Percentiles rank a stretch among this genome's conserved stretches.
These are phyloP conservation scores for Chloroceryle aenea DNA, from an alignment of 2,113 vertebrate genomes.

Conservation along the genomic window DNA sequence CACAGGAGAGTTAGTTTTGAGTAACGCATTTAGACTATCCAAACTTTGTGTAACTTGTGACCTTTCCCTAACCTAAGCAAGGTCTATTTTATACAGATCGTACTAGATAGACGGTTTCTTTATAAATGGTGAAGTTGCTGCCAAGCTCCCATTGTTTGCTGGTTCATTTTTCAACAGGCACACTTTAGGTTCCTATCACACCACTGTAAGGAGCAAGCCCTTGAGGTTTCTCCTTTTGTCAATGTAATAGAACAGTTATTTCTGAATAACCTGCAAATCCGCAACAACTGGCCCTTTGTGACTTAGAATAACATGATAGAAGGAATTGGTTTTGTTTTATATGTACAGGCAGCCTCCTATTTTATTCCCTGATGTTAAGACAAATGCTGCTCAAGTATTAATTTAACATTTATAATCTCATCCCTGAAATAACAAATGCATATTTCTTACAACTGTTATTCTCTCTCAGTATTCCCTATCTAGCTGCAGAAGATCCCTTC, in stretches of 20 bases:
- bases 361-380: neutral
- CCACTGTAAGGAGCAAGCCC: constrained; percentile 18
- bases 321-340: neutral
- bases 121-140: constrained; percentile 32
- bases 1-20: constrained; percentile 85
- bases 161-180: constrained; percentile 53
- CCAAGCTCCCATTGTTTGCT: constrained; percentile 51
- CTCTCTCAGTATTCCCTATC: neutral
- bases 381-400: too few relatives aligned
- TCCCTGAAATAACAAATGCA: neutral
- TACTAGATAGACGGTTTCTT: constrained; percentile 40
- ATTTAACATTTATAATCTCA: neutral
- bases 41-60: constrained; percentile 81
- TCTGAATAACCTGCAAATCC: constrained; percentile 28
- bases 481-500: neutral
- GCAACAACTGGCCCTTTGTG: neutral
- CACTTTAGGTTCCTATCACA: constrained; percentile 44
- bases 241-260: constrained; percentile 18
- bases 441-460: neutral
- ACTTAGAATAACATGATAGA: neutral
- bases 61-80: constrained; percentile 76
- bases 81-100: constrained; percentile 70
- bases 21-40: constrained; percentile 70
- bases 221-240: constrained; percentile 50
- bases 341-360: neutral